Percentiles rank a stretch among this genome's conserved stretches.
Conservation (phyloP, 30 jellyfish, hydroid and myxozoan species). For the Cassiopea andromeda region DNA sequence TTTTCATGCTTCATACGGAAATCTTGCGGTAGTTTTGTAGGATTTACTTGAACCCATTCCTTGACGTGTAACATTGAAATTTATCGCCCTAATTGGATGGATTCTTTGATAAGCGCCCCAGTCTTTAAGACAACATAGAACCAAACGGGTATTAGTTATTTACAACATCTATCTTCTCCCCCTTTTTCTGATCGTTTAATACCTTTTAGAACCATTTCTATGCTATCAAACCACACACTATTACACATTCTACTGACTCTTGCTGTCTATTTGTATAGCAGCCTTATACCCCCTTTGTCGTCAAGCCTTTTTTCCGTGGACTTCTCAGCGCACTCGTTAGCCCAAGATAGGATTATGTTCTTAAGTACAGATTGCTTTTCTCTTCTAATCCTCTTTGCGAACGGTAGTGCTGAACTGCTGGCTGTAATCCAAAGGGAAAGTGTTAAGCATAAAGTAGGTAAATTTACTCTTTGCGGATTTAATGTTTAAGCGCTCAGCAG, state of each 20-base stretch:
- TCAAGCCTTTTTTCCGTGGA: background rate
- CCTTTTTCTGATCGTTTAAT: background rate
- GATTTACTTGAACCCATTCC: background rate
- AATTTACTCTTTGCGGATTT: background rate
- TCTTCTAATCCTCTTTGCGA: slow-evolving; percentile 3
- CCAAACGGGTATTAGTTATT: background rate
- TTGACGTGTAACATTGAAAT: background rate
- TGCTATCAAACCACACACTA: background rate
- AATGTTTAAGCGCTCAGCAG: background rate
- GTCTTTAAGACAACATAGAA: background rate
- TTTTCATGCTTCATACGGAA: background rate
- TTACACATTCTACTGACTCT: background rate
- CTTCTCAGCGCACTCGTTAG: background rate
- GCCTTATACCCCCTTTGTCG: background rate
- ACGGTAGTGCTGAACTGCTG: background rate
- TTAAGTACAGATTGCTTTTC: background rate
- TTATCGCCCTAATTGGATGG: background rate
- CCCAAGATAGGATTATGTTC: slow-evolving; percentile 14
- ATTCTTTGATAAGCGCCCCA: background rate
- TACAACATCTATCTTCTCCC: background rate
- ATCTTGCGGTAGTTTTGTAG: background rate
- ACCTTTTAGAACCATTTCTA: background rate
- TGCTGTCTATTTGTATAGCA: background rate
- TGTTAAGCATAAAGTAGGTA: slow-evolving; percentile 13
- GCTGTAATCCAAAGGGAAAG: slow-evolving; percentile 33